Evolutionary conservation across 2,113 vertebrate species (phyloP), one percentile per base, ranked within the genome.

Genomic region (Fulica atra): DNA sequence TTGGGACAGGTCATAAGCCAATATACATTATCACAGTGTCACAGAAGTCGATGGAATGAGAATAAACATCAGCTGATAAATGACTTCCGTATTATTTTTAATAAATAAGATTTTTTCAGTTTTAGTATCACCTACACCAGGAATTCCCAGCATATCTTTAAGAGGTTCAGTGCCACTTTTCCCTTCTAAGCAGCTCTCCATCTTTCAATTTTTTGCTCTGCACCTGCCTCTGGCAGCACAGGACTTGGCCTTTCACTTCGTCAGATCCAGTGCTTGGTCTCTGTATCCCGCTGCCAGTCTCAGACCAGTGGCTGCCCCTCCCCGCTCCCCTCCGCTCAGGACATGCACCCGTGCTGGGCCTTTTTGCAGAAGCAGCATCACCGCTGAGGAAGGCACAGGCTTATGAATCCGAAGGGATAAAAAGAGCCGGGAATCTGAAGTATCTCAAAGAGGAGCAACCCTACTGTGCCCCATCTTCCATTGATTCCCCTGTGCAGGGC

Each of bases 301-400:
- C 51, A 51, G 7, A 10, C 38, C 0, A 0, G 6, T 10, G 33
- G 6, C 23, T 44, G 63, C 16, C 35, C 35, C 19, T 77, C 21
- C 50, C 24, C 1, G 2, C 23, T 71, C 51, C 31, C 25, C 24
- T 20, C 26, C 3, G 28, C 6, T 0, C 28, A 0, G 48, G 53
- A 33, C 11, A 5, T 12, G n/a, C 16, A 7, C 14, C 57, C 3
- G 0, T 13, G 44, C 87, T 20, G 29, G 6, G 28, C 42, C 60
- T 36, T 42, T 42, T 5, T 7, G 3, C 66, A 56, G 44, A 6
- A 69, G 29, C 63, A 82, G n/a, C 10, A 24, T 81, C 1, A 0
- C 66, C 44, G 76, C 81, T 17, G 60, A 53, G 74, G 31, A 56
- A 44, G 44, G 40, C 72, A 19, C 40, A 14, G 38, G 13, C 15